Base-by-base conservation (phyloP, 2,888 invertebrate species). In the Eupithecia pulchellata region DNA sequence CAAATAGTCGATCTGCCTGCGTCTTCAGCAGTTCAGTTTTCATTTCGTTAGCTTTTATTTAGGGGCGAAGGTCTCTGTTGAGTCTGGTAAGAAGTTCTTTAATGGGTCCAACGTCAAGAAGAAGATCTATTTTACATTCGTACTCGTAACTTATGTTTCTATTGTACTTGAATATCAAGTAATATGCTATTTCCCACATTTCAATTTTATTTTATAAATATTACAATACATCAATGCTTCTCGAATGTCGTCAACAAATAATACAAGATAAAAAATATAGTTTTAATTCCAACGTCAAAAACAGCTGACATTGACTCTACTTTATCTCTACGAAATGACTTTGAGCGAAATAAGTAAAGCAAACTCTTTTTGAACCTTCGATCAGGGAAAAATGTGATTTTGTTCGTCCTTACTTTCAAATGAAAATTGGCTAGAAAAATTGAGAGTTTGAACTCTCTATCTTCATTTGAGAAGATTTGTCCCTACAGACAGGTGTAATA, bases 131-230 rank as follows among this genome's bases (percentile, higher is more conserved):
- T 83, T 92, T 91, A 77, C 90, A 93, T 81, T 93, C 92, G 85
- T 91, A 93, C 80, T 93, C 92, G 85, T 90, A 89, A 42, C 89
- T 89, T 82, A 86, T 87, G 77, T 87, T 86, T 71, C 81, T 86
- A 77, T 84, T 90, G 79, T 86, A 89, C 61, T 88, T 83, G 76
- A 92, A 90, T 81, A 93, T 90, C 71, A 93, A 80, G 17, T 91
- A 92, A 81, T 93, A 94, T 81, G 92, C 91, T 79, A 93, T 90
- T 82, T 92, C 91, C 93, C 93, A 94, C 93, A 94, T 94, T 84
- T 89, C 90, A 85, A 72, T 72, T 66, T 68, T 65, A 17, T 62
- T n/a, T 30, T 52, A 9, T 60, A 58, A 64, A 27, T 71, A 25
- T 55, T 73, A 61, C 20, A 27, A 66, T 64, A 60, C 66, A 74